A percentile compares a stretch with the other conserved stretches of the same genome.
Evolutionary conservation across 2,113 vertebrate genomes (phyloP).

Genomic region (Tonatia bakeri): DNA sequence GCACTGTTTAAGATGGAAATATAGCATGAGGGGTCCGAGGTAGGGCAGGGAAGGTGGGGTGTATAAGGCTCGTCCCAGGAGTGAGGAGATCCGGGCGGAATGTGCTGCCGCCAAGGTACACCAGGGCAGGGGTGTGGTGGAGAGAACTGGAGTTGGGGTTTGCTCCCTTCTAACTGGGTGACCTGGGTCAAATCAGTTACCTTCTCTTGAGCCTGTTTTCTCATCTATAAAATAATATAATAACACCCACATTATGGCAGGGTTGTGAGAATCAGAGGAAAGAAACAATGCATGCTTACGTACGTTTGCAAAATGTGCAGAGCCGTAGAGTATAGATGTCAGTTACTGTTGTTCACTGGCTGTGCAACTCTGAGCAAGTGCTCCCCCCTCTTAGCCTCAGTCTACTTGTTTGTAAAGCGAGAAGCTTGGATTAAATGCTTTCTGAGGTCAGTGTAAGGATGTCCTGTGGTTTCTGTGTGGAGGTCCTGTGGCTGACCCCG

Average conservation of each 20-base stretch:
- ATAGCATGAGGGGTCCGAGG: background rate
- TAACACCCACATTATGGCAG: background rate
- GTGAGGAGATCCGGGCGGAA: background rate
- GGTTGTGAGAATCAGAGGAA: background rate
- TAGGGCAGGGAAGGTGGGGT: background rate
- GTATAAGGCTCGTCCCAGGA: background rate
- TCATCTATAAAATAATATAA: background rate
- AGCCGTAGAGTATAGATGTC: background rate
- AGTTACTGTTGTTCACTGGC: background rate
- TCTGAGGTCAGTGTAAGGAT: background rate
- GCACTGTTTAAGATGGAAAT: background rate
- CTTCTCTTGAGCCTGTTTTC: background rate
- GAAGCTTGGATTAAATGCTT: background rate
- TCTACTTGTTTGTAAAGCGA: slow-evolving; percentile 3
- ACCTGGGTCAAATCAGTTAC: background rate
- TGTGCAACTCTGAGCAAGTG: background rate
- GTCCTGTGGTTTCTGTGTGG: background rate
- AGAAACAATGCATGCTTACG: background rate
- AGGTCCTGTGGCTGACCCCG: background rate
- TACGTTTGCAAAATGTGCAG: background rate
- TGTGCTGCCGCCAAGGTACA: background rate
- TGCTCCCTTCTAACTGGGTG: background rate
- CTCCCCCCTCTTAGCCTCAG: background rate
- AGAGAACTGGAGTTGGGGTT: background rate
- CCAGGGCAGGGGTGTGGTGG: background rate